A percentile compares a stretch with the other conserved stretches of the same genome.
phyloP scores from a whole-genome alignment of 2,797 vertebrate species.

The Mus minutoides region DNA sequence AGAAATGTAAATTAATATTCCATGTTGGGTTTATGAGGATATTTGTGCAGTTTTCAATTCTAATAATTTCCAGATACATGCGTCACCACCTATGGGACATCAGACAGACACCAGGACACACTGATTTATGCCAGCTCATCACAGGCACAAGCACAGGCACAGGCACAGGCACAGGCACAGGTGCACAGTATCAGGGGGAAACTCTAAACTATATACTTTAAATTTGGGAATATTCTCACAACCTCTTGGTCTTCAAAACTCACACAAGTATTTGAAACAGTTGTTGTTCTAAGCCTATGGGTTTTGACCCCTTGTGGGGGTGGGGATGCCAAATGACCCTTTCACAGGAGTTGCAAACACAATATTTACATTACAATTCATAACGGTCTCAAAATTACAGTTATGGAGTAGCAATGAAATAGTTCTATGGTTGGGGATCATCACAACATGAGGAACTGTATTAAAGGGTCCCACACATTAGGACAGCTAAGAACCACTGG shows the following conservation, averaged over 20 bases:
- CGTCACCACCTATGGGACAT: not conserved
- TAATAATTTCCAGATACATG: not conserved
- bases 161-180: not conserved
- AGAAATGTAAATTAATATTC: not conserved
- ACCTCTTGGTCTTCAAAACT: not conserved
- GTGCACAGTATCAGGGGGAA: rapidly evolving
- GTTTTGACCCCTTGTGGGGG: not conserved
- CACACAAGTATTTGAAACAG: not conserved
- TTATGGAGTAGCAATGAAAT: not conserved
- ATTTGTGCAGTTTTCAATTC: not conserved
- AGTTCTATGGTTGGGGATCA: not conserved
- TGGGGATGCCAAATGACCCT: not conserved
- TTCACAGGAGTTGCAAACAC: not conserved
- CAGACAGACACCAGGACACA: no score
- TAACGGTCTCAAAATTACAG: not conserved
- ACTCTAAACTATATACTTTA: not conserved
- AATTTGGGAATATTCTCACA: not conserved
- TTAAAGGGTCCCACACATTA: not conserved
- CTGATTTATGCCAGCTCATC: rapidly evolving
- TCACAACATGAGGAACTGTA: not conserved
- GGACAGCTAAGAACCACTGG: not conserved
- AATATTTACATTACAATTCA: not conserved
- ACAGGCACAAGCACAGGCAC: no score
- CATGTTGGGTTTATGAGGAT: not conserved
- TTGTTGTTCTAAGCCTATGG: not conserved